Percentiles rank a stretch among this genome's conserved stretches.
Conservation (phyloP, 2,797 vertebrate genomes). For the Pachyuromys duprasi region DNA sequence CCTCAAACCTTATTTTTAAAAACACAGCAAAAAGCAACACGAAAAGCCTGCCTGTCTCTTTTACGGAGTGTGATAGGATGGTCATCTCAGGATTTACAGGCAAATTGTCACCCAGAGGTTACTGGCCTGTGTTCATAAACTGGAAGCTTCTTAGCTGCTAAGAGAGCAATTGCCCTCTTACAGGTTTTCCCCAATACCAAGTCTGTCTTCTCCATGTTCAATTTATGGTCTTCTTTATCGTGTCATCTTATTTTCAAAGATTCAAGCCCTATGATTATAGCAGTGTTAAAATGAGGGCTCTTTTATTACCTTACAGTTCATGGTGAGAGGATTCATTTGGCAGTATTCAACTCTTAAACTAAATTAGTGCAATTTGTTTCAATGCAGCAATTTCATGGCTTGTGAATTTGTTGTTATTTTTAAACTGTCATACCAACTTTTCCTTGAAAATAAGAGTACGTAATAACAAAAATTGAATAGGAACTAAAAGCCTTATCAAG, state of each 20-base stretch:
- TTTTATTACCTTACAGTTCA: conserved; percentile 64
- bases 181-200: neutral
- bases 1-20: neutral
- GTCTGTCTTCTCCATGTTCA: conserved; percentile 19
- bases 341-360: conserved; percentile 77
- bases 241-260: conserved; percentile 51
- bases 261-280: conserved; percentile 70
- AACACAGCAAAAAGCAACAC: neutral
- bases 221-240: conserved; percentile 66
- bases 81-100: neutral
- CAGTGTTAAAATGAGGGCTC: conserved; percentile 57
- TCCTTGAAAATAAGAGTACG: conserved; percentile 78
- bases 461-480: conserved; percentile 75
- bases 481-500: conserved; percentile 48
- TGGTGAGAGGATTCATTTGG: conserved; percentile 79
- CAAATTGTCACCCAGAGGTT: neutral
- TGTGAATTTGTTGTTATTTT: conserved; percentile 78
- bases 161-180: neutral
- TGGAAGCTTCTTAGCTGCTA: neutral
- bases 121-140: neutral
- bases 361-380: conserved; percentile 85
- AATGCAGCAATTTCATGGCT: conserved; percentile 77
- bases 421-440: conserved; percentile 79
- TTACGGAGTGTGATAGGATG: too few species aligned
- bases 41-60: too few species aligned